Evolutionary conservation across 2,797 vertebrate species (phyloP).

Genomic region (Streptopelia turtur): DNA sequence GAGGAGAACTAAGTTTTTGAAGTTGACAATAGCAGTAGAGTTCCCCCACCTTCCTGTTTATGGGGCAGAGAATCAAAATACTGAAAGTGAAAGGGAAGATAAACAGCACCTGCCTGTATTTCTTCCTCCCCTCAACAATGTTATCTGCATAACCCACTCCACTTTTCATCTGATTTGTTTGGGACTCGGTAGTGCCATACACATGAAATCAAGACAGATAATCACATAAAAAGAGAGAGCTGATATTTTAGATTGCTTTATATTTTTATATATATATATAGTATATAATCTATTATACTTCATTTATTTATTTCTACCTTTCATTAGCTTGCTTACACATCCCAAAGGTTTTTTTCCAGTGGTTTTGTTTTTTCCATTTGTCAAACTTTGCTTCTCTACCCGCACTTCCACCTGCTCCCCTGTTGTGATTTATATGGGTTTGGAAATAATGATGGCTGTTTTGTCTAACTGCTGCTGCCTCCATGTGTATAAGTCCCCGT

Average conservation of each 20-base stretch:
- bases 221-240: slow-evolving; percentile 29
- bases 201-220: slow-evolving; percentile 43
- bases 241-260: slow-evolving; percentile 15
- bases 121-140: slow-evolving; percentile 14
- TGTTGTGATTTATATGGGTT: slow-evolving; percentile 50
- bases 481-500: neutral
- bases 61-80: slow-evolving; percentile 24
- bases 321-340: neutral
- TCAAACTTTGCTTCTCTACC: neutral
- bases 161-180: slow-evolving; percentile 34
- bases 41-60: slow-evolving; percentile 26
- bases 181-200: neutral
- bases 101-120: slow-evolving; percentile 67
- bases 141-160: slow-evolving; percentile 2
- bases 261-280: neutral
- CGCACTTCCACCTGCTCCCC: neutral
- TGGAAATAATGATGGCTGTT: slow-evolving; percentile 34
- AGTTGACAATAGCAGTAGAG: neutral
- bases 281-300: neutral
- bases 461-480: slow-evolving; percentile 31
- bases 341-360: slow-evolving; percentile 47
- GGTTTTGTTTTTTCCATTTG: slow-evolving; percentile 56
- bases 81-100: slow-evolving; percentile 60
- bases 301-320: slow-evolving; percentile 7
- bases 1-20: neutral